A percentile compares a stretch with the other conserved stretches of the same genome.
Evolutionary conservation across 53 echinoderm and acorn worm species (phyloP).

Genomic region (Luidia sarsii): DNA sequence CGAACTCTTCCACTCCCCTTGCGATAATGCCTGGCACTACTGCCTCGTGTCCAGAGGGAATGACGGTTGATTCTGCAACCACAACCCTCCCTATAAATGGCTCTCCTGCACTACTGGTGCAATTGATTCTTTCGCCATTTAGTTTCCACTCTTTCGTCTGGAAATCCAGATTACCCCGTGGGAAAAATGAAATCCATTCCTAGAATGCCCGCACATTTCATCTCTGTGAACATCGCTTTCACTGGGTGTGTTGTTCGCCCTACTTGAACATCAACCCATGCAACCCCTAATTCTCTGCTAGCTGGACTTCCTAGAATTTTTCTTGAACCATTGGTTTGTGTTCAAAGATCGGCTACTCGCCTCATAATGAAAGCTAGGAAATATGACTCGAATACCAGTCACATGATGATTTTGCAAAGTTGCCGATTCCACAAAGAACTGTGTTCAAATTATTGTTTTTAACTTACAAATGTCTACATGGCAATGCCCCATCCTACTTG

Average conservation of each 20-base stretch:
- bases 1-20: neutral
- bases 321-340: no score
- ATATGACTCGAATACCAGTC: no score
- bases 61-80: constrained; percentile 6
- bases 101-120: constrained; percentile 5
- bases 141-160: constrained; percentile 6
- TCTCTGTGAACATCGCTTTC: constrained; percentile 53
- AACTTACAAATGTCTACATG: no score
- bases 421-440: no score
- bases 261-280: constrained; percentile 29
- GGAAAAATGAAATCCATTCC: constrained; percentile 35
- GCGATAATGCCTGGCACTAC: constrained; percentile 3
- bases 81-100: constrained; percentile 25
- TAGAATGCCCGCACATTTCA: constrained; percentile 29
- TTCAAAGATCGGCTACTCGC: no score
- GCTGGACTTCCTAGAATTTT: no score
- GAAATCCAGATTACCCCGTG: constrained; percentile 20
- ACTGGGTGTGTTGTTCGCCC: constrained; percentile 27
- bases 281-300: constrained; percentile 51
- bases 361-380: no score
- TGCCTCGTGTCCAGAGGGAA: constrained; percentile 33
- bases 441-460: no score
- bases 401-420: no score
- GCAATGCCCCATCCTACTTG: no score
- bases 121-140: constrained; percentile 26